Evolutionary conservation across 2,113 vertebrate species (phyloP), one percentile per base, ranked within the genome.

Genomic region (Oriolus oriolus): DNA sequence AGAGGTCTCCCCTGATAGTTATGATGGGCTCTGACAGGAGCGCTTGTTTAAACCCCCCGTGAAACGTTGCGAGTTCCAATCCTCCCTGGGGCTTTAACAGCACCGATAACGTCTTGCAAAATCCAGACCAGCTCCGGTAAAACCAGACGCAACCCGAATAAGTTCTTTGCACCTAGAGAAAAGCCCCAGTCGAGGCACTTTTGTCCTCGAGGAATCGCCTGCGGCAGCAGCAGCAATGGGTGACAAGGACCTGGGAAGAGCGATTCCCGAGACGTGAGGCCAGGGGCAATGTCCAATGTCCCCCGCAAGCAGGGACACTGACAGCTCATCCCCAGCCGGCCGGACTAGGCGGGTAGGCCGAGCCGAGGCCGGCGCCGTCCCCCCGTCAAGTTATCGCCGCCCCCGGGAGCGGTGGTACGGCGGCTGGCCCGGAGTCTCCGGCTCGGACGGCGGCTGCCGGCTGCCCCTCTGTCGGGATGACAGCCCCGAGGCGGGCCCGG

Each of bases 71-170:
- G 2, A 5, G 15, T 8, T 69, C 30, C 59, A 33, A 3, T 4
- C 50, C 56, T 73, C 39, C 45, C 35, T 0, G 31, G 26, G 61
- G 53, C 66, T 85, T 52, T 8, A 54, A 26, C 13, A 35, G 30
- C 76, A 31, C 35, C 14, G 4, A 5, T 6, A 76, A 31, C 1
- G 5, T 8, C 84, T 41, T 17, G 35, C 27, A 56, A 64, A 87
- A 75, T 2, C 22, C 64, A 30, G 30, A 42, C 24, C 59, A 4
- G 45, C 33, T 37, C 10, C 2, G 17, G 59, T 8, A 63, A 66
- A 77, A 65, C 16, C 13, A 6, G 33, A 37, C 1, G 2, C 47
- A 16, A 11, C 0, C 4, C 45, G 3, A 79, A 0, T 8, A 76
- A 95, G 75, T 84, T 89, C 59, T 33, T 0, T 1, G 35, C 70